Evolutionary conservation across 2,888 invertebrate genomes (phyloP).

Genomic region (Pristionchus japonicus): DNA sequence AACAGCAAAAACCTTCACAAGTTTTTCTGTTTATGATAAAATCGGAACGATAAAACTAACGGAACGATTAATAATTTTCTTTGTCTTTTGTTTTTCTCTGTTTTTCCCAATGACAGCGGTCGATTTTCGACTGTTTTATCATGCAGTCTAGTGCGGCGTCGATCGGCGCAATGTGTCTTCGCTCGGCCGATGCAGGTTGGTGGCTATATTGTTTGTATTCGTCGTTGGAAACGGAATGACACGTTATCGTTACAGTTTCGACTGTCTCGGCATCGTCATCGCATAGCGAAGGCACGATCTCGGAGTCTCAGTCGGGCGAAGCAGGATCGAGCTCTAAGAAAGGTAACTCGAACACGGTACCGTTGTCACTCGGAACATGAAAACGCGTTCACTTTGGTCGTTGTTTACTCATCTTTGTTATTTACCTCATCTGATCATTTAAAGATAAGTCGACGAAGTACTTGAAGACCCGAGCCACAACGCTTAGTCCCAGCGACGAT

Average conservation of each 20-base stretch:
- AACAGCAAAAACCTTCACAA: neutral
- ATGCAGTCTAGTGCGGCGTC: neutral
- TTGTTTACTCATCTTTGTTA: no score
- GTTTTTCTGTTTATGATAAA: neutral
- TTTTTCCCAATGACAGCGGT: neutral
- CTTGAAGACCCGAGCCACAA: neutral
- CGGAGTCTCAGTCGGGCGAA: neutral
- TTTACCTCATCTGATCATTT: no score
- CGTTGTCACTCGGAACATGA: no score
- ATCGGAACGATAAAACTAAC: neutral
- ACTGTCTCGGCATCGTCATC: neutral
- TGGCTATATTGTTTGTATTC: no score
- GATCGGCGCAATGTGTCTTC: neutral
- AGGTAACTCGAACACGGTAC: neutral
- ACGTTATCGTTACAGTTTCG: neutral
- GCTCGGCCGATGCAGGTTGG: neutral
- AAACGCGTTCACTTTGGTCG: no score
- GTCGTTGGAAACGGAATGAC: no score
- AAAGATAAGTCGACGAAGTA: neutral
- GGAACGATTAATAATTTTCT: neutral
- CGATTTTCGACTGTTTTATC: neutral
- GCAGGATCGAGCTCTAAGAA: neutral
- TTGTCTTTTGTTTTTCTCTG: neutral
- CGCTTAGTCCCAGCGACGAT: neutral
- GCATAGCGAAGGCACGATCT: neutral